A percentile compares a stretch with the other conserved stretches of the same genome.
Evolutionary conservation across 1,140 invertebrate genomes (phyloP).

Genomic region (Drosophila insularis): DNA sequence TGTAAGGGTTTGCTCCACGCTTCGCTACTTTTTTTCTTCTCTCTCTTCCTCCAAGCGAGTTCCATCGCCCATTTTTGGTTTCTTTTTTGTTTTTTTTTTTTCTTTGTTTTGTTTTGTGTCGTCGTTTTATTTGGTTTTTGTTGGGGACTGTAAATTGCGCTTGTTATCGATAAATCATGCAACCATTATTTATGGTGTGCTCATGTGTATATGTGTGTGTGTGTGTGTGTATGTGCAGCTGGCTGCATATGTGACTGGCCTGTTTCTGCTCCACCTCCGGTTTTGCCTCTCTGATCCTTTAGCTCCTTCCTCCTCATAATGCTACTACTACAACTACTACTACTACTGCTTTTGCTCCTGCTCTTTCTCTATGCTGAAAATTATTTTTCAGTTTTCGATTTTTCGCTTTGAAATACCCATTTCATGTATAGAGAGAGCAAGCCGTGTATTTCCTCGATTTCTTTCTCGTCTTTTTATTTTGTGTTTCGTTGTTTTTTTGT

Average conservation of each 20-base stretch:
- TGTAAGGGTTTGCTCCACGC: constrained; percentile 54
- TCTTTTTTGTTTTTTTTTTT: constrained; percentile 58
- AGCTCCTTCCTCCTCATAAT: neutral
- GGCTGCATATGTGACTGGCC: constrained; percentile 70
- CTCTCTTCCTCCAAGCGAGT: constrained; percentile 12
- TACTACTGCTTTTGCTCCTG: neutral
- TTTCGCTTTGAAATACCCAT: constrained; percentile 80
- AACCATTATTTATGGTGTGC: constrained; percentile 82
- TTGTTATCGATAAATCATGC: constrained; percentile 82
- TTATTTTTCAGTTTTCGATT: constrained; percentile 81
- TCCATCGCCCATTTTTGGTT: constrained; percentile 16
- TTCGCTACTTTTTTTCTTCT: constrained; percentile 49
- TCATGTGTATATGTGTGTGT: constrained; percentile 41
- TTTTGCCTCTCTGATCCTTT: neutral
- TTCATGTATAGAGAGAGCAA: constrained; percentile 49
- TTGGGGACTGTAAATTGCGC: constrained; percentile 80
- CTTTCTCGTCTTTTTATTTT: constrained; percentile 35
- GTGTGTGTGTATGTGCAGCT: constrained; percentile 59
- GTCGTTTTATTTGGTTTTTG: constrained; percentile 46
- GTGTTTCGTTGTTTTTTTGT: constrained; percentile 8
- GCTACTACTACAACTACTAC: no score
- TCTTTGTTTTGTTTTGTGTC: constrained; percentile 61
- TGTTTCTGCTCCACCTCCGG: constrained; percentile 3
- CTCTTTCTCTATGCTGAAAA: constrained; percentile 62
- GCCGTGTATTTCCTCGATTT: constrained; percentile 54